Percentiles rank a stretch among this genome's conserved stretches.
phyloP scores from a whole-genome alignment of 2,113 vertebrate genomes.

The Lasiurus borealis region DNA sequence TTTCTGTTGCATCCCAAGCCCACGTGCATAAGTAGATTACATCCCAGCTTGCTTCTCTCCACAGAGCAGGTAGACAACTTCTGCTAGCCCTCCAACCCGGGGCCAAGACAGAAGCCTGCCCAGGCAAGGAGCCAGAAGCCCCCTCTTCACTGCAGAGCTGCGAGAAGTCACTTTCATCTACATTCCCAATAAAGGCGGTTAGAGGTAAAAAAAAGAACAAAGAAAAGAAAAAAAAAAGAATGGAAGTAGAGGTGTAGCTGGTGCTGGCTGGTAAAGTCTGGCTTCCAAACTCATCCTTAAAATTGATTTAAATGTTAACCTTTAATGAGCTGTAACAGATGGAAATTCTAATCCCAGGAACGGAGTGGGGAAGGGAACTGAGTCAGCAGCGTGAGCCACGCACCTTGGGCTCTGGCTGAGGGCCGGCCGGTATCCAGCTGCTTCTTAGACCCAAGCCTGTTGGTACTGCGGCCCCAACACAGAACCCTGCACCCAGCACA shows the following conservation, averaged over 20 bases:
- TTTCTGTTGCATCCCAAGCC: background rate
- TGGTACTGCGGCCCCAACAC: background rate
- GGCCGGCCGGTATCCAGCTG: background rate
- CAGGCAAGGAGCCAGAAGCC: background rate
- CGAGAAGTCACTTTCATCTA: background rate
- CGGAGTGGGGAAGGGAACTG: background rate
- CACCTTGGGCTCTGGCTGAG: background rate
- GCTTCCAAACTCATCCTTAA: background rate
- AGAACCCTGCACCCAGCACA: background rate
- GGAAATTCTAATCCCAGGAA: background rate
- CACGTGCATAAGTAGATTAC: background rate
- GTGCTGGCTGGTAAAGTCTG: background rate
- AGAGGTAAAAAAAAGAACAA: background rate
- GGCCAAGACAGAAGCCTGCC: background rate
- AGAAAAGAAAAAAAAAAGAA: background rate
- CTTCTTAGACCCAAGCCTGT: background rate
- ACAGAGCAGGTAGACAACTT: background rate
- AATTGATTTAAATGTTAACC: background rate
- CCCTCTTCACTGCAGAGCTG: background rate
- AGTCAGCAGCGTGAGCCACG: background rate
- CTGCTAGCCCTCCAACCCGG: background rate
- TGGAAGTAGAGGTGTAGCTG: background rate
- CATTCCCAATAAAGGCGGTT: background rate
- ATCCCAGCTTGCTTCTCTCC: background rate
- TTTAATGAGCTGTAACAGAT: background rate